A percentile compares a stretch with the other conserved stretches of the same genome.
Conservation (phyloP, 2,797 vertebrate genomes). For the Coccyzus lansbergi region DNA sequence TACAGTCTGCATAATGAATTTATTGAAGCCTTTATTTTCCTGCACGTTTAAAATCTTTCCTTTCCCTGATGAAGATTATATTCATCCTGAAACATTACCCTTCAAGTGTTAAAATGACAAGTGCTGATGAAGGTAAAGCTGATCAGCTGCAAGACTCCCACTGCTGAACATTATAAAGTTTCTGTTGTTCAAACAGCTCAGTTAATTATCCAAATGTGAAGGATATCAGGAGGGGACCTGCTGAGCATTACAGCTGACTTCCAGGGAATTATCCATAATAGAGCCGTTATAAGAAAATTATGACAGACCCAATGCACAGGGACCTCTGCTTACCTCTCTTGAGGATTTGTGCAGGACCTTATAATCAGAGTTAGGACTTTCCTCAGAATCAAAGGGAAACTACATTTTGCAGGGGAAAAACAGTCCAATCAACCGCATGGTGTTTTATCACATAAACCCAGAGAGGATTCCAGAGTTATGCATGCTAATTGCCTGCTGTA, state of each 20-base stretch:
- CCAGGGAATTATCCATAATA: constrained; percentile 62
- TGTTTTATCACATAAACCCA: constrained; percentile 61
- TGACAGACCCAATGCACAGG: constrained; percentile 25
- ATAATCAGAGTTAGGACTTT: constrained; percentile 52
- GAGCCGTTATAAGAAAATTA: constrained; percentile 57
- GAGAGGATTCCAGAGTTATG: constrained; percentile 60
- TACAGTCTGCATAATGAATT: constrained; percentile 43
- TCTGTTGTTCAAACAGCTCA: constrained; percentile 72
- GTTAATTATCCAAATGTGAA: constrained; percentile 71
- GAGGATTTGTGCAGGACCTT: constrained; percentile 55
- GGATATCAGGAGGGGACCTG: constrained; percentile 50
- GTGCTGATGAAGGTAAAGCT: constrained; percentile 62
- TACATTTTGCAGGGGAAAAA: constrained; percentile 34
- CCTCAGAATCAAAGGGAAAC: constrained; percentile 62
- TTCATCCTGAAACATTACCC: constrained; percentile 60
- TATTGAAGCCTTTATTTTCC: constrained; percentile 53
- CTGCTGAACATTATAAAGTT: constrained; percentile 67
- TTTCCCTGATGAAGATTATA: constrained; percentile 58
- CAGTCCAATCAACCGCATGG: constrained; percentile 31
- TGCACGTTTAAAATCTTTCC: constrained; percentile 57
- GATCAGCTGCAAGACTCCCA: constrained; percentile 68
- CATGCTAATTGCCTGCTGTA: constrained; percentile 53
- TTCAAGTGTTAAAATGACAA: constrained; percentile 72
- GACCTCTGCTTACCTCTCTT: constrained; percentile 59
- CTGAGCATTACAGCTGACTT: constrained; percentile 61